These are phyloP conservation scores for Syrista parreyssii DNA, from an alignment of 2,888 invertebrate species.

Conservation along the genomic window DNA sequence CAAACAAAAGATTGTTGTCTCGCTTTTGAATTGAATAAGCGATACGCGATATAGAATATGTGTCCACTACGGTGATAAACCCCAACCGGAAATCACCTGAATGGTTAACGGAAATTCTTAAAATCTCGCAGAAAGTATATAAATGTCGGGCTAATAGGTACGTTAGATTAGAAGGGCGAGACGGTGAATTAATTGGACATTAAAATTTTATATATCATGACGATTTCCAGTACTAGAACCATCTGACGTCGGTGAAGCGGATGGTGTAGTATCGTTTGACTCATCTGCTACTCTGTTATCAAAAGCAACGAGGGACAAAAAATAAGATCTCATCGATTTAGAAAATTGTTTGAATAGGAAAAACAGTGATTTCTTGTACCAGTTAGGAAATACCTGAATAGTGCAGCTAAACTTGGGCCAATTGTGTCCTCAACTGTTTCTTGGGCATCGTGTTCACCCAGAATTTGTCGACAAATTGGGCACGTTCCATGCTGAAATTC, in stretches of 20 bases:
- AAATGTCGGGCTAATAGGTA: background rate
- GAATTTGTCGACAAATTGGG: constrained; percentile 90
- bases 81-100: background rate
- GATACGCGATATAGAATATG: background rate
- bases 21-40: background rate
- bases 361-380: constrained; percentile 2
- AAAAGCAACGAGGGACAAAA: background rate
- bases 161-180: background rate
- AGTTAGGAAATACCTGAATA: constrained; percentile 52
- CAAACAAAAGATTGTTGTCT: background rate
- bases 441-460: constrained; percentile 68
- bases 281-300: background rate
- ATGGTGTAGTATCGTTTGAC: background rate
- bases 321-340: background rate
- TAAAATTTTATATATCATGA: background rate
- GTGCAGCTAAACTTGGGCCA: constrained; percentile 59
- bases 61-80: background rate
- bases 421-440: constrained; percentile 61
- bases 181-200: background rate
- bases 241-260: background rate
- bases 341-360: background rate
- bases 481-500: constrained; percentile 86
- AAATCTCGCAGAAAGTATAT: background rate
- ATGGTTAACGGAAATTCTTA: background rate
- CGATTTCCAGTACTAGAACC: background rate